Evolutionary conservation across 2,113 vertebrate genomes (phyloP).

Genomic region (Bos taurus): ARS-UCD2.0 NC_037334.1:54161501-54162000

Average conservation of each 20-base stretch:
- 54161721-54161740: slow-evolving; percentile 15
- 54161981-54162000: not conserved
- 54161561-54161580: not conserved
- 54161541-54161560: slow-evolving; percentile 20
- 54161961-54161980: not conserved
- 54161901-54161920: not conserved
- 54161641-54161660: not conserved
- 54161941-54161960: not conserved
- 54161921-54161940: not conserved
- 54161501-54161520: not conserved
- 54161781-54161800: not conserved
- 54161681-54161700: not conserved
- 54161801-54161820: not conserved
- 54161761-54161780: slow-evolving; percentile 56
- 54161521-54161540: not conserved
- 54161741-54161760: not conserved
- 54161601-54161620: not conserved
- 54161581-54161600: slow-evolving; percentile 22
- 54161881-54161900: not conserved
- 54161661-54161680: slow-evolving; percentile 15
- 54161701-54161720: slow-evolving; percentile 57
- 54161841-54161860: not conserved
- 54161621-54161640: slow-evolving; percentile 45
- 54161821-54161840: not conserved
- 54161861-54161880: not conserved